Base-by-base conservation (phyloP, 1,140 invertebrate genomes). In the Centruroides sculpturatus region DNA sequence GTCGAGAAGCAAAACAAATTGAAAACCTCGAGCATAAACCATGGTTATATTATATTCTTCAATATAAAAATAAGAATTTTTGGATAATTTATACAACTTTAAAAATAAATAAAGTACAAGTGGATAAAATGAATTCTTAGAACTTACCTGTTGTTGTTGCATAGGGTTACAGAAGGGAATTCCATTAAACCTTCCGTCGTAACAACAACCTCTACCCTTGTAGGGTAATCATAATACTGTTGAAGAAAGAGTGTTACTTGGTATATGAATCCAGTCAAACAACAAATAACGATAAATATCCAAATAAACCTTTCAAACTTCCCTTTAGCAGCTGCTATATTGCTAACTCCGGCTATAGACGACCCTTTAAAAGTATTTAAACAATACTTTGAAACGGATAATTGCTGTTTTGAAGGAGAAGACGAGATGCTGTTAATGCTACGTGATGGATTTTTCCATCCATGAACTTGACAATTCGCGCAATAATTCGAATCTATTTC, bases 231-330 rank as follows among this genome's bases (percentile, higher is more conserved):
- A 35, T 53, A 56, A 53, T 63, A 63, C 10, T 63, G 62, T 5
- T 59, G 10, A 5, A 63, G 8, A 12, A 63, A 63, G n/a, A 58
- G 48, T 0, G 54, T 55, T 3, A 59, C n/a, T 23, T 63, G 62
- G 23, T 63, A 63, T 12, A 63, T 59, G 35, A 63, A 63, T 23
- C 62, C 62, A 4, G 59, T 47, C 47, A 63, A 57, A 6, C 54
- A 56, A 10, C 46, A 57, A 0, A 52, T 10, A 55, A 63, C 59
- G 35, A 63, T 63, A 50, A 63, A 59, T 6, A 23, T 41, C 62
- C 62, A 63, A 46, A 63, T 59, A 6, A 47, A 11, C 49, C 62
- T 46, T 23, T 55, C 35, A 12, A 23, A 35, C 10, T 4, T 11
- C 1, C 56, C 59, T 34, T 59, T 63, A 3, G 62, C 62, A 10